Evolutionary conservation across 2,888 invertebrate species (phyloP).

Genomic region (Hirtodrosophila confusa): DNA sequence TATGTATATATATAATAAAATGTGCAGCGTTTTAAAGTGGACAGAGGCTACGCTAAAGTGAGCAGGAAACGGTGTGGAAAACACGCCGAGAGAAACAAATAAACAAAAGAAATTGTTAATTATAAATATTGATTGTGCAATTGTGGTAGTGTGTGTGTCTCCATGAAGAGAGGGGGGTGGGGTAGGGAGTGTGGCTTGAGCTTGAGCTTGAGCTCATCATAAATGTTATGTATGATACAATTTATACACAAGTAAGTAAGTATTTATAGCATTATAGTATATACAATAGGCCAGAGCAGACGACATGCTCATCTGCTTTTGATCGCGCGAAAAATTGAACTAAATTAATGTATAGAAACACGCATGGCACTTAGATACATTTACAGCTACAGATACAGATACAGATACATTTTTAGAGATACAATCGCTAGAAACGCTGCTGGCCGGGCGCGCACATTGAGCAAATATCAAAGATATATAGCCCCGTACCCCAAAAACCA

Average conservation of each 20-base stretch:
- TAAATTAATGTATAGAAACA: slow-evolving; percentile 74
- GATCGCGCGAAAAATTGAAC: slow-evolving; percentile 80
- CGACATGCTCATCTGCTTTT: slow-evolving; percentile 76
- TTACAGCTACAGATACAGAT: slow-evolving; percentile 14
- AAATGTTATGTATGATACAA: slow-evolving; percentile 38
- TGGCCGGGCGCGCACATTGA: slow-evolving; percentile 17
- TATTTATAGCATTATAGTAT: slow-evolving; percentile 34
- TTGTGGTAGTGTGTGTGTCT: slow-evolving; percentile 18
- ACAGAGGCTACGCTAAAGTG: slow-evolving; percentile 71
- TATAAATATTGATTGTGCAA: slow-evolving; percentile 78
- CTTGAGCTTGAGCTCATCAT: slow-evolving; percentile 56
- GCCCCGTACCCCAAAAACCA: neutral
- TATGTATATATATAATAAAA: slow-evolving; percentile 15
- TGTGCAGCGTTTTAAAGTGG: slow-evolving; percentile 17
- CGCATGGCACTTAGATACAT: slow-evolving; percentile 61
- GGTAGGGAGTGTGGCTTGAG: slow-evolving; percentile 6
- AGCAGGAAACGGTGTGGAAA: slow-evolving; percentile 69
- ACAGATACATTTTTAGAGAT: slow-evolving; percentile 5
- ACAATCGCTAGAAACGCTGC: neutral
- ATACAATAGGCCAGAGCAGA: slow-evolving; percentile 51
- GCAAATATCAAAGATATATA: slow-evolving; percentile 39
- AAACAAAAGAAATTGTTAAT: slow-evolving; percentile 74
- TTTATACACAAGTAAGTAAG: slow-evolving; percentile 42
- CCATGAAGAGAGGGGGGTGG: neutral
- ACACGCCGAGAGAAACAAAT: slow-evolving; percentile 46